Percentiles rank a stretch among this genome's conserved stretches.
Conservation (phyloP, 2,888 invertebrate genomes). For the Lycophotia porphyrea region DNA sequence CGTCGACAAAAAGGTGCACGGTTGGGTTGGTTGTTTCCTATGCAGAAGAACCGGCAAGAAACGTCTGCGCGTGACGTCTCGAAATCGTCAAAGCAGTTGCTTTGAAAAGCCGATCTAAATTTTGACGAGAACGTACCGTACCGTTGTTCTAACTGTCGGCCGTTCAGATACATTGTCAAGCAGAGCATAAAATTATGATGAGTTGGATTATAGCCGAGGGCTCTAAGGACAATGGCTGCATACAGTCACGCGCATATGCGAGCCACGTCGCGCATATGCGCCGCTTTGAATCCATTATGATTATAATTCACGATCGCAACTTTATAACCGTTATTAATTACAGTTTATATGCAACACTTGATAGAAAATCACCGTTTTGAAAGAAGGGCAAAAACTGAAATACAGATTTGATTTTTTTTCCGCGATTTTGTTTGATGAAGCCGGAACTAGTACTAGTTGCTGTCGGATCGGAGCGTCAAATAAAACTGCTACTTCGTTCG, state of each 20-base stretch:
- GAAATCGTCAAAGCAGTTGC: conserved; percentile 1
- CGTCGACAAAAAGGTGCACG: too few relatives aligned
- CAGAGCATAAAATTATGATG: conserved; percentile 59
- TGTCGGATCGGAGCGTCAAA: neutral
- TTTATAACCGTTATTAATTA: conserved; percentile 66
- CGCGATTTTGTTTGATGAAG: neutral
- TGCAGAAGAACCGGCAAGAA: too few relatives aligned
- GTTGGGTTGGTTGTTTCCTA: too few relatives aligned
- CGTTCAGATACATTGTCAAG: conserved; percentile 55
- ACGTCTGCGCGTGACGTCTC: too few relatives aligned
- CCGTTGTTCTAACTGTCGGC: conserved; percentile 44
- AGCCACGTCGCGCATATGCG: conserved; percentile 67
- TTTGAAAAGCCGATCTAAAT: conserved; percentile 12
- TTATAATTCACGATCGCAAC: conserved; percentile 38
- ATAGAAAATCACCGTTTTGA: neutral
- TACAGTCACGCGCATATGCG: conserved; percentile 74
- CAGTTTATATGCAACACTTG: conserved; percentile 20
- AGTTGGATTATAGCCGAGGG: conserved; percentile 52
- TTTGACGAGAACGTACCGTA: conserved; percentile 21
- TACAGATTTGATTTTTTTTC: neutral
- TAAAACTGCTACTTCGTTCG: neutral
- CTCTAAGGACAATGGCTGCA: conserved; percentile 68
- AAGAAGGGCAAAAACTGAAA: neutral
- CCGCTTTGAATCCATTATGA: conserved; percentile 44
- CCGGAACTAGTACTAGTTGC: neutral